These are phyloP conservation scores for Centropus bengalensis DNA, from an alignment of 2,113 vertebrate species.

Conservation along the genomic window DNA sequence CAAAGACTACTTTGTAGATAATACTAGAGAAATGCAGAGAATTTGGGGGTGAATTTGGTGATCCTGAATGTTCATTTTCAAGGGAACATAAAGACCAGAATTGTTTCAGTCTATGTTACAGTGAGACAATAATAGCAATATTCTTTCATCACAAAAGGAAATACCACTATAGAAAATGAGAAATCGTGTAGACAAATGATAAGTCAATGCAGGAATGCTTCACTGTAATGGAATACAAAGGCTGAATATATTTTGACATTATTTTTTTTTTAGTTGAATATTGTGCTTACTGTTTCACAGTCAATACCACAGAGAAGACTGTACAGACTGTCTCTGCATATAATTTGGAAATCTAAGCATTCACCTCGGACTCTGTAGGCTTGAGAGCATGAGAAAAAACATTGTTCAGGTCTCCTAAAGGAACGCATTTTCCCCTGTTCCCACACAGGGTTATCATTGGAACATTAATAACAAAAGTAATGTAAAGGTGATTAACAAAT, in stretches of 20 bases:
- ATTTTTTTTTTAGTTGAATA: not conserved
- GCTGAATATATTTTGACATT: not conserved
- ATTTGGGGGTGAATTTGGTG: not conserved
- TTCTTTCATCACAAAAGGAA: conserved; percentile 5
- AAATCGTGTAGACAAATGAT: not conserved
- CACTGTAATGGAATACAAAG: not conserved
- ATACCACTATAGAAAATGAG: not conserved
- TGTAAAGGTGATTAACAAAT: conserved; percentile 3
- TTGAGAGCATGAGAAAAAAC: not conserved
- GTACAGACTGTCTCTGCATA: not conserved
- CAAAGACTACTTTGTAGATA: not conserved
- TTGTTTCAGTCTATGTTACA: not conserved
- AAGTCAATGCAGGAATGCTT: not conserved
- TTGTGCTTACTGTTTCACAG: not conserved
- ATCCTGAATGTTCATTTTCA: not conserved
- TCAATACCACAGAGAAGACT: not conserved
- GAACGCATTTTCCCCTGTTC: not conserved
- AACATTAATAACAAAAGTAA: not conserved
- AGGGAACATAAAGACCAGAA: not conserved
- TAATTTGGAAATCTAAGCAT: not conserved
- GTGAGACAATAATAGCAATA: not conserved
- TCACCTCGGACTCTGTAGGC: not conserved
- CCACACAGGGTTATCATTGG: not conserved
- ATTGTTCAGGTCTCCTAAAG: not conserved
- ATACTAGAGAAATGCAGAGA: not conserved